A percentile compares a stretch with the other conserved stretches of the same genome.
These are phyloP conservation scores for Neodiprion virginianus DNA, from an alignment of 1,140 invertebrate species.

Conservation along the genomic window DNA sequence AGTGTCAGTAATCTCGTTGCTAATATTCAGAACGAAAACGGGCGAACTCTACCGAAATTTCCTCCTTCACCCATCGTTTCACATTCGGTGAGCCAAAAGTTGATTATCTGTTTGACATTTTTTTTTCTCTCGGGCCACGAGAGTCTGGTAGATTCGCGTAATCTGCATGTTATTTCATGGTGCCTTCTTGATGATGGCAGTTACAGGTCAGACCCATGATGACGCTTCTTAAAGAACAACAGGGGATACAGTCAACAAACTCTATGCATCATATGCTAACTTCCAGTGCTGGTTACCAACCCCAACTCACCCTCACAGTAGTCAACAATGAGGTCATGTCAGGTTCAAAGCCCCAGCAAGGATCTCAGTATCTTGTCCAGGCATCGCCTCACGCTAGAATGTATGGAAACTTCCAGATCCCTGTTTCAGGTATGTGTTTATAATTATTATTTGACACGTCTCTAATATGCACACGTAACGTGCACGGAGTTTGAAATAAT, in stretches of 20 bases:
- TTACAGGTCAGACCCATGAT: constrained; percentile 59
- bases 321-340: constrained; percentile 56
- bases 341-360: constrained; percentile 57
- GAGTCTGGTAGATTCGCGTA: constrained; percentile 26
- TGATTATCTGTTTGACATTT: background rate
- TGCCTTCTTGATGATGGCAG: constrained; percentile 37
- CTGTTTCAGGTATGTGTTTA: constrained; percentile 52
- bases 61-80: constrained; percentile 52
- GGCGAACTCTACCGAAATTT: constrained; percentile 52
- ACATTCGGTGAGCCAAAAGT: constrained; percentile 48
- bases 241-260: constrained; percentile 55
- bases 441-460: background rate
- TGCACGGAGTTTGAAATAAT: background rate
- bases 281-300: constrained; percentile 49
- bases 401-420: constrained; percentile 56
- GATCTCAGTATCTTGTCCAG: constrained; percentile 50
- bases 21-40: constrained; percentile 53
- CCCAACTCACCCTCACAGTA: constrained; percentile 54
- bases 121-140: background rate
- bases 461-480: background rate
- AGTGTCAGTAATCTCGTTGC: constrained; percentile 53
- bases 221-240: constrained; percentile 59
- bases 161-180: constrained; percentile 11
- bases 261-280: constrained; percentile 52
- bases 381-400: constrained; percentile 49